Evolutionary conservation across 1,140 invertebrate genomes (phyloP).

Genomic region (Idris sp.): DNA sequence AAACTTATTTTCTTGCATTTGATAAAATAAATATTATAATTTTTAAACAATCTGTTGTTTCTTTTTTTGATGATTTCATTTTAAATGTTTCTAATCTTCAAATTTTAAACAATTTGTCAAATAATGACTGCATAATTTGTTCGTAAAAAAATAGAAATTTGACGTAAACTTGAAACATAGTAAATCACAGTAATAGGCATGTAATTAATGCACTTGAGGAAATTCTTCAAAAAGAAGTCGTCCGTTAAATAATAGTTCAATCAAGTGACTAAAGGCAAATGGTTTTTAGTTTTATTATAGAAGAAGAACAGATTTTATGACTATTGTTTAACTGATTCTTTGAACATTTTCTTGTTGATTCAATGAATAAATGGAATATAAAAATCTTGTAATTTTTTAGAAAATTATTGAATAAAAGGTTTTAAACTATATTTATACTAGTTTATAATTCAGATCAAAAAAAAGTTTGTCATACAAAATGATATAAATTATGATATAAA

Average conservation of each 20-base stretch:
- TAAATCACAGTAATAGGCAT: slow-evolving; percentile 16
- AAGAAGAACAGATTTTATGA: slow-evolving; percentile 19
- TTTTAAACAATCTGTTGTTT: slow-evolving; percentile 23
- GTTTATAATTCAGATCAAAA: neutral
- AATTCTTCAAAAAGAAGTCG: slow-evolving; percentile 23
- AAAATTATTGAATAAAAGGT: slow-evolving; percentile 46
- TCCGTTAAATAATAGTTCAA: slow-evolving; percentile 37
- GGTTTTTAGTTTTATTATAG: slow-evolving; percentile 41
- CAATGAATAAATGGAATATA: slow-evolving; percentile 33
- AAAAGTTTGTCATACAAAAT: too few relatives aligned
- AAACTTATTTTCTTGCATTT: slow-evolving; percentile 58
- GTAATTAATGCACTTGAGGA: slow-evolving; percentile 2
- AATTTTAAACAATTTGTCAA: neutral
- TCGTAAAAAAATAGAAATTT: neutral
- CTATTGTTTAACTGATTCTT: slow-evolving; percentile 29
- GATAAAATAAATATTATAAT: slow-evolving; percentile 66
- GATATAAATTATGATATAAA: too few relatives aligned
- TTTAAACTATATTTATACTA: slow-evolving; percentile 19
- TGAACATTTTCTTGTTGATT: slow-evolving; percentile 41
- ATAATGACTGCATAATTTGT: too few relatives aligned
- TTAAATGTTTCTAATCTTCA: neutral
- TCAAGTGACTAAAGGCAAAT: slow-evolving; percentile 26
- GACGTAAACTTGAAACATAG: slow-evolving; percentile 13
- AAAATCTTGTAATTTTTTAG: slow-evolving; percentile 54
- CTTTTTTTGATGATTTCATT: slow-evolving; percentile 11